phyloP scores from a whole-genome alignment of 2,113 vertebrate species.

The Siniperca chuatsi region DNA sequence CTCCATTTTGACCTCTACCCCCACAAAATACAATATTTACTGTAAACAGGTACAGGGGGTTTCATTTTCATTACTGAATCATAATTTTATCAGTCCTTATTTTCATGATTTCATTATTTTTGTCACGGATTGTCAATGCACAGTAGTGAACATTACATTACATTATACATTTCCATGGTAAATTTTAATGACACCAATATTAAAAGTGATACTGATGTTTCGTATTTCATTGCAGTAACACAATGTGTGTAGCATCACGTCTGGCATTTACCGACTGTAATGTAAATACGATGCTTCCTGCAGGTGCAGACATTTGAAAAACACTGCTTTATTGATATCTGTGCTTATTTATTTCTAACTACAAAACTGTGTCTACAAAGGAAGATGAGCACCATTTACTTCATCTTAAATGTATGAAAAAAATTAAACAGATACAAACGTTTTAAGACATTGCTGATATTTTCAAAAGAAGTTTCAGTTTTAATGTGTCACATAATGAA shows the following conservation, averaged over 20 bases:
- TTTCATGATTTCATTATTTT: not conserved
- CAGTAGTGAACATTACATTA: too few species aligned
- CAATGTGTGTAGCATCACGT: slow-evolving; percentile 21
- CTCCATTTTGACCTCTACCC: slow-evolving; percentile 44
- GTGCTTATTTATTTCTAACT: not conserved
- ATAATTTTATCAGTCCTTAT: not conserved
- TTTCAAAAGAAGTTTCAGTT: not conserved
- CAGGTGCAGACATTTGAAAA: slow-evolving; percentile 13
- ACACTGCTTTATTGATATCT: slow-evolving; percentile 1
- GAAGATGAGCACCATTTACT: not conserved
- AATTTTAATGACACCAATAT: not conserved
- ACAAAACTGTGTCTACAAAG: slow-evolving; percentile 1
- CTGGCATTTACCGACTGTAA: slow-evolving; percentile 5
- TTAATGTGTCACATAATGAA: not conserved
- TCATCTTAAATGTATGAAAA: slow-evolving; percentile 4
- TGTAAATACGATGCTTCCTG: slow-evolving; percentile 21
- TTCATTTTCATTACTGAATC: slow-evolving; percentile 10
- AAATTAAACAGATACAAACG: not conserved
- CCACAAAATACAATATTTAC: slow-evolving; percentile 6
- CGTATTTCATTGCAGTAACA: slow-evolving; percentile 13
- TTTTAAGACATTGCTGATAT: slow-evolving; percentile 5
- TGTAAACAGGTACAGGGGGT: not conserved
- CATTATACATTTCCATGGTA: not conserved
- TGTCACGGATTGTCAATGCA: not conserved
- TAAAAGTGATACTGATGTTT: not conserved